phyloP scores from a whole-genome alignment of 2,113 vertebrate genomes.

The Candoia aspera region DNA sequence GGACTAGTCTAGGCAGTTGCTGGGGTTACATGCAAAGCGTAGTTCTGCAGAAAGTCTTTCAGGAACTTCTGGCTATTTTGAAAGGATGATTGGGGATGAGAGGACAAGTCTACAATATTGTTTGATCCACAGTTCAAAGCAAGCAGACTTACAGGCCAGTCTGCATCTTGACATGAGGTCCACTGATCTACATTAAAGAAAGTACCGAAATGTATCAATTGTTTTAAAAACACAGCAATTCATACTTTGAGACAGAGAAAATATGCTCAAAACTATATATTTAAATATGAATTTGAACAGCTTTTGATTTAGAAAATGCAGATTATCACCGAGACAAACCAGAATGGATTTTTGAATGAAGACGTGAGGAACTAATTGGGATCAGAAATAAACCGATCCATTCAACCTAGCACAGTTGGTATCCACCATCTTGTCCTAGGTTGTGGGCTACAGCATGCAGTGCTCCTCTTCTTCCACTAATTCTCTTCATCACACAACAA shows the following conservation, averaged over 20 bases:
- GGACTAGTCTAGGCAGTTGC: not conserved
- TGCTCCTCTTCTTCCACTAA: not conserved
- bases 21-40: not conserved
- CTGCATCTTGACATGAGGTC: not conserved
- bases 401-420: not conserved
- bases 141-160: not conserved
- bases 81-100: too few species aligned
- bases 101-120: not conserved
- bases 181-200: not conserved
- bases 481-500: not conserved
- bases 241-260: not conserved
- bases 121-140: not conserved
- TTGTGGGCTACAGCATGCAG: not conserved
- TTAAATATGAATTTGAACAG: not conserved
- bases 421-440: not conserved
- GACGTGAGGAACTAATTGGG: not conserved
- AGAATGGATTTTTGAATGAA: not conserved
- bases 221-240: not conserved
- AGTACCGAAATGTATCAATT: not conserved
- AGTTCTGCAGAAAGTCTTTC: not conserved
- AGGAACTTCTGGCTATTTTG: not conserved
- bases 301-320: not conserved
- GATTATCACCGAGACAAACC: not conserved
- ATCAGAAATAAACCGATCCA: not conserved
- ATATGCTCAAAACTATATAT: not conserved